Evolutionary conservation across 2,888 invertebrate species (phyloP), one percentile per base, ranked within the genome.

Genomic region (Harmothoe impar): DNA sequence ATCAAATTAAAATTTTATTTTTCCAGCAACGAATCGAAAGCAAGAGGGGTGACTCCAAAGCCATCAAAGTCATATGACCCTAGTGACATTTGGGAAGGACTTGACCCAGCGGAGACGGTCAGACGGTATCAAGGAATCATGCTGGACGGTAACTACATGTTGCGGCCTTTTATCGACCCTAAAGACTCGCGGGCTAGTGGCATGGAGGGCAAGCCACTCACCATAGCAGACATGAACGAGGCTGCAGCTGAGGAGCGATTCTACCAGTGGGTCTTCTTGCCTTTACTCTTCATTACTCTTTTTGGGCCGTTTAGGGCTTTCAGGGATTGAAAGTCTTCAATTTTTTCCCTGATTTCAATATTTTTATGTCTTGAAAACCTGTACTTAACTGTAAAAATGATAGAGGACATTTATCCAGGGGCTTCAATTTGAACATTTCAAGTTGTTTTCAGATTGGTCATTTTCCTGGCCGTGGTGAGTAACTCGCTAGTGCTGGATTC

Each of bases 231-330:
- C 77, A 84, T 92, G 91, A 86, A 86, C 17, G 92, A 91, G 52
- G 91, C 54, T 15, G 81, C 90, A 52, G 91, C 91, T 5, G 92
- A 92, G 43, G 92, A 92, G 29, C 43, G 91, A 20, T 92, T 92
- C 89, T 92, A 92, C 84, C 91, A 91, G 92, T 92, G 31, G 85
- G n/a, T n/a, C n/a, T n/a, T n/a, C n/a, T n/a, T n/a, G n/a, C n/a
- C n/a, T n/a, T n/a, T n/a, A n/a, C n/a, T n/a, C n/a, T n/a, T n/a
- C n/a, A n/a, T n/a, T n/a, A n/a, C n/a, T n/a, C n/a, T n/a, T n/a
- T n/a, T n/a, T n/a, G n/a, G n/a, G n/a, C n/a, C n/a, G n/a, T n/a
- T n/a, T n/a, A n/a, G n/a, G n/a, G n/a, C n/a, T n/a, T n/a, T n/a
- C n/a, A n/a, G n/a, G n/a, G n/a, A n/a, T n/a, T n/a, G n/a, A n/a